Base-by-base conservation (phyloP, 2,888 invertebrate genomes). In the Netelia fuscicornis region DNA sequence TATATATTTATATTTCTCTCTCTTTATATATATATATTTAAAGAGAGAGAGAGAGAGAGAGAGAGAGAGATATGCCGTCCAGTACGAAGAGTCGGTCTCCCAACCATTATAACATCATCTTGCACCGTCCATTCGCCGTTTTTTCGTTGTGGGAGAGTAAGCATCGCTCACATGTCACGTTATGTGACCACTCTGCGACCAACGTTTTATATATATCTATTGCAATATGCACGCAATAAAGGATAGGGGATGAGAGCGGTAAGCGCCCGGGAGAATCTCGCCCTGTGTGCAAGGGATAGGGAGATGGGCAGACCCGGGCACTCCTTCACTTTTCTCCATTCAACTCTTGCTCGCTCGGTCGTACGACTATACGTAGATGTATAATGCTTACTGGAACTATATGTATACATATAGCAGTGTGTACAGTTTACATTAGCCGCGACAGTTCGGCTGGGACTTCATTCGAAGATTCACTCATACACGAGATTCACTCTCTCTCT, bases 71-170 rank as follows among this genome's bases (percentile, higher is more conserved):
- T 20, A 20, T 20, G 67, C 37, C 60, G 62, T 85, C 77, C 72
- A 72, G 79, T 70, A 71, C 58, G 70, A 72, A 52, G 81, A 79
- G 91, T 92, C 91, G 75, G 91, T 89, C 87, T 92, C 92, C 90
- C 90, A 91, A 91, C 90, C 91, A 93, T 93, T 93, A 93, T 93
- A 91, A 92, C 91, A 93, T 93, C 93, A 93, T 93, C 92, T 91
- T 90, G 91, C 90, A 90, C 91, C 91, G 90, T 89, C 90, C 86
- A 88, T 88, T 89, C 80, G 81, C 84, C 82, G 76, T 78, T 81
- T 62, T 85, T 83, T 87, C 91, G 93, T 93, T 93, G 93, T 93
- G 93, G 93, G 93, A 93, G 93, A 93, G 93, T 93, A 93, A 93
- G 92, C 93, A 92, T 92, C 89, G 90, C 90, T 91, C 88, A 89